Conservation (phyloP, 2,113 vertebrate genomes). For the Mellivora capensis region DNA sequence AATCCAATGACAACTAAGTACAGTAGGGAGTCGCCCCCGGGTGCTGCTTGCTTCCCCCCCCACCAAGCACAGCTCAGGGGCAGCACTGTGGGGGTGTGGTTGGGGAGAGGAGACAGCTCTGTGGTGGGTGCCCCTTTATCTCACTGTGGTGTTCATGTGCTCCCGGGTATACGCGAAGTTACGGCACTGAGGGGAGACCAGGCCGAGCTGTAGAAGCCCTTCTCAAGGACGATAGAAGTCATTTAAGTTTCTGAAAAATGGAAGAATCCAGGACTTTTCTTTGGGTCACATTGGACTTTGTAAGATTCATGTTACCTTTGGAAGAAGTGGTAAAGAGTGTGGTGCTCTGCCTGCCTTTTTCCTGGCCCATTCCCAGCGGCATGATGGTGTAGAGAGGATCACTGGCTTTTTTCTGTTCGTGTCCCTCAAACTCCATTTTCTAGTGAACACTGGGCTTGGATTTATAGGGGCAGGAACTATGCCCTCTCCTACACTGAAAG, state of each 20-base stretch:
- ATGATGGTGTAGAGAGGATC: background rate
- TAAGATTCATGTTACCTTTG: background rate
- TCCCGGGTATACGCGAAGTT: background rate
- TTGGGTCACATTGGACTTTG: background rate
- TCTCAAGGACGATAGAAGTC: background rate
- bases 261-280: background rate
- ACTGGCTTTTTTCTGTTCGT: too few relatives aligned
- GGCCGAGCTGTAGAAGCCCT: background rate
- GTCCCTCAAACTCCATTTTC: background rate
- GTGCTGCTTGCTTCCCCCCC: accelerated
- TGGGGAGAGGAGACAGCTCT: too few relatives aligned
- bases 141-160: too few relatives aligned
- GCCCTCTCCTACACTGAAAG: background rate
- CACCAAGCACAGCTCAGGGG: accelerated
- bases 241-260: background rate
- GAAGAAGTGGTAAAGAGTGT: background rate
- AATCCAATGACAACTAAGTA: background rate
- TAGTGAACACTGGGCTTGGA: accelerated
- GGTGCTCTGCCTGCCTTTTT: background rate
- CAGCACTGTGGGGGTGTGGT: too few relatives aligned
- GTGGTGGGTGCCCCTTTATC: background rate
- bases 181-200: background rate
- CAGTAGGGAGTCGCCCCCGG: background rate
- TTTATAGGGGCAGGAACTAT: background rate
- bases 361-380: too few relatives aligned